These are phyloP conservation scores for Acanthochromis polyacanthus DNA, from an alignment of 2,113 vertebrate genomes.

Conservation along the genomic window DNA sequence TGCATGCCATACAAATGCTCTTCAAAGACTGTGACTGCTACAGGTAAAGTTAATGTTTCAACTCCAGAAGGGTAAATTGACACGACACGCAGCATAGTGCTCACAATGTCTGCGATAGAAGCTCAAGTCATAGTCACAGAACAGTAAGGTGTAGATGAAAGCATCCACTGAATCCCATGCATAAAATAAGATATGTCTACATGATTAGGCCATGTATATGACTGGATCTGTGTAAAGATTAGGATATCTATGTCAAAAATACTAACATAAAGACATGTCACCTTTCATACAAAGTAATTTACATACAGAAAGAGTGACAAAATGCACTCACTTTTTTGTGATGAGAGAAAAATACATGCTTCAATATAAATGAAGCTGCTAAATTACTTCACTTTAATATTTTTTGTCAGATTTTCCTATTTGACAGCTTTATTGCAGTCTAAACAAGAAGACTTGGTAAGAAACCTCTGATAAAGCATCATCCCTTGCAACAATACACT, in stretches of 20 bases:
- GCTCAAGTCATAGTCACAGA: background rate
- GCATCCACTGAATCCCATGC: background rate
- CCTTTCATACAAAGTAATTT: too few relatives aligned
- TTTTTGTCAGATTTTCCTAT: background rate
- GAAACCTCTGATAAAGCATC: background rate
- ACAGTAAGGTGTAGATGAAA: conserved; percentile 12
- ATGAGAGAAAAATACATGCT: too few relatives aligned
- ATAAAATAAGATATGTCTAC: background rate
- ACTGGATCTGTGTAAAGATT: background rate
- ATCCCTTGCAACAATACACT: background rate
- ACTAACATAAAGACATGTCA: background rate
- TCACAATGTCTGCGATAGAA: background rate
- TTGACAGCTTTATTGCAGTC: background rate
- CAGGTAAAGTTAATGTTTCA: background rate
- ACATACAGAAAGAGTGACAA: too few relatives aligned
- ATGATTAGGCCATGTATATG: background rate
- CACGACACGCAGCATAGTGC: background rate
- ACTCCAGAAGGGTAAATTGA: background rate
- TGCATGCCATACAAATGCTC: too few relatives aligned
- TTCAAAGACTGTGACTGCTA: too few relatives aligned
- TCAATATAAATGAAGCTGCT: too few relatives aligned
- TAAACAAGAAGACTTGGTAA: background rate
- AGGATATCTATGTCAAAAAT: background rate
- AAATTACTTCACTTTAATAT: background rate
- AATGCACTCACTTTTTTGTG: too few relatives aligned